Percentiles rank a stretch among this genome's conserved stretches.
phyloP scores from a whole-genome alignment of 1,140 invertebrate species.

The Brachionus asplanchnoidis region DNA sequence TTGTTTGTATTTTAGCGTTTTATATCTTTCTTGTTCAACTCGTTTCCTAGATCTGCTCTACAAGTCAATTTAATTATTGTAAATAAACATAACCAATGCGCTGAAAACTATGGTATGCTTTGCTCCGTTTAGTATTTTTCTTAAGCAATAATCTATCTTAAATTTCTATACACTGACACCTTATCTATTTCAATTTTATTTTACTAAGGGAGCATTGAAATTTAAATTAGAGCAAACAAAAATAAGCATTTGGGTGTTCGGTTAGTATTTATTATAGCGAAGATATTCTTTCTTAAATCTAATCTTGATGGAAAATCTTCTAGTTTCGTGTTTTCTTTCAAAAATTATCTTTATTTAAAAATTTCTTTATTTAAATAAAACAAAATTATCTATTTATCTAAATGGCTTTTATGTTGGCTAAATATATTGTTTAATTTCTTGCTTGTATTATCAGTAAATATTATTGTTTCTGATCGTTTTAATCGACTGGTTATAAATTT shows the following conservation, averaged over 20 bases:
- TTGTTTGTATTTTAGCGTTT: conserved; percentile 3
- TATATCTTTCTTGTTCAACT: neutral
- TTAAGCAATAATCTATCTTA: conserved; percentile 2
- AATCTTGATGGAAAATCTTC: neutral
- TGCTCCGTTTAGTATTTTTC: neutral
- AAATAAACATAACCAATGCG: conserved; percentile 17
- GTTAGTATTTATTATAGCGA: neutral
- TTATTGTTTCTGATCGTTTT: neutral
- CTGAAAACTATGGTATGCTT: neutral
- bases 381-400: conserved; percentile 28
- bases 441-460: conserved; percentile 11
- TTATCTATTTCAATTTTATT: neutral
- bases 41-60: conserved; percentile 2
- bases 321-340: conserved; percentile 11
- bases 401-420: neutral
- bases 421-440: conserved; percentile 4
- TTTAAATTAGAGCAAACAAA: neutral
- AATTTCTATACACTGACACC: conserved; percentile 1
- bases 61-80: conserved; percentile 37
- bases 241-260: neutral
- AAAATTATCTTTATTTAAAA: conserved; percentile 22
- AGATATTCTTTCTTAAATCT: neutral
- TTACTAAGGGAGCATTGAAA: conserved; percentile 19
- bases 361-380: neutral
- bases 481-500: neutral